A percentile compares a stretch with the other conserved stretches of the same genome.
These are phyloP conservation scores for Diorhabda elongata DNA, from an alignment of 1,140 invertebrate genomes.

Conservation along the genomic window DNA sequence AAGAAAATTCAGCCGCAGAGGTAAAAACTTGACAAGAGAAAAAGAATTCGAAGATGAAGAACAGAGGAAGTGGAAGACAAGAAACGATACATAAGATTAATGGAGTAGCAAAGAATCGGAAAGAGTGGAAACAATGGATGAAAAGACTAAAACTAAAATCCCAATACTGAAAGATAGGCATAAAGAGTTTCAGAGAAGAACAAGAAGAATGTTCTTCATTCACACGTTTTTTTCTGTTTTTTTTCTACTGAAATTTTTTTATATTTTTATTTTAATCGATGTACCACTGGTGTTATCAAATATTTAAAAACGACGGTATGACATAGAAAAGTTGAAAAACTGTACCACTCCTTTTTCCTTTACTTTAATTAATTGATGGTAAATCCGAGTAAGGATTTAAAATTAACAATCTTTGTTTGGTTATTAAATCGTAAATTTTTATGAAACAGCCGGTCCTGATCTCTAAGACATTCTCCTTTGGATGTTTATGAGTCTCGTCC, in stretches of 20 bases:
- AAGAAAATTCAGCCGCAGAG: background rate
- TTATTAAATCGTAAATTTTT: slow-evolving; percentile 12
- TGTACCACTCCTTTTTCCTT: background rate
- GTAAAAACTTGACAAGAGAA: background rate
- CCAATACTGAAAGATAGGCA: too few species aligned
- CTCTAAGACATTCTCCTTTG: slow-evolving; percentile 33
- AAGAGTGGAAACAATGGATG: too few species aligned
- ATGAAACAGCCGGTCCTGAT: slow-evolving; percentile 2
- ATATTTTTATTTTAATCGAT: too few species aligned
- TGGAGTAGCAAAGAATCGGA: too few species aligned
- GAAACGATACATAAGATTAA: too few species aligned
- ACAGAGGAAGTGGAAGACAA: background rate
- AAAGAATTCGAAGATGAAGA: background rate
- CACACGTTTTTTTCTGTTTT: too few species aligned
- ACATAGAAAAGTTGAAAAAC: background rate
- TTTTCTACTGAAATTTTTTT: too few species aligned
- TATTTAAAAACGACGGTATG: background rate
- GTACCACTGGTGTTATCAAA: too few species aligned
- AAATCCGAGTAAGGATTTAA: background rate
- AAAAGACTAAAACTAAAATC: too few species aligned
- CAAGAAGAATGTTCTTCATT: too few species aligned
- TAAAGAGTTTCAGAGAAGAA: too few species aligned
- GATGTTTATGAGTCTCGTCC: slow-evolving; percentile 42
- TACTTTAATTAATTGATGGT: background rate
- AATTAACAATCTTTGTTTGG: background rate